Base-by-base conservation (phyloP, 92 coral and sea anemone species). In the Parazoanthus darwini region DNA sequence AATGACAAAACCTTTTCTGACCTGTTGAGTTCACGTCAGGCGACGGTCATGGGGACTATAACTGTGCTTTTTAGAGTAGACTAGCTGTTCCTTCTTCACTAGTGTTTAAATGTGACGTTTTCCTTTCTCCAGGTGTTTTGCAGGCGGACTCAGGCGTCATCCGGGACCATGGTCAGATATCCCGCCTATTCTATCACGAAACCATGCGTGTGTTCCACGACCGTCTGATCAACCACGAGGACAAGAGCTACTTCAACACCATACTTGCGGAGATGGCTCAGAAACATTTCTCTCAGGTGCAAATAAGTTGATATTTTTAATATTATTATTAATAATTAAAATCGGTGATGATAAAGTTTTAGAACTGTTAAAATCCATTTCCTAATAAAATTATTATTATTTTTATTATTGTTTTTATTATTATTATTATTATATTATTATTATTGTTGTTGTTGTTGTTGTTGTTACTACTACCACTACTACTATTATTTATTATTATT, bases 141-240 rank as follows among this genome's bases (percentile, higher is more conserved):
- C 99, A 97, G 77, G 99, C 99, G 20, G 99, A 97, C 77, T 91
- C 99, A 23, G 99, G 99, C 0, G 96, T 93, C 37, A 94, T 97
- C 77, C 96, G 98, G 72, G 97, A 95, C 86, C 91, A 90, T 43
- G 92, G 92, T 59, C 99, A 97, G 93, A 97, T 97, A 26, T 97
- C 96, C 86, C 96, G 99, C 42, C 80, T 97, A 91, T 97, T 97
- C 71, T 97, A 98, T 81, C 99, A 97, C 89, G 99, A 97, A 72
- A 96, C 99, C 1, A 97, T 93, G 78, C 96, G 99, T 81, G 99
- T 97, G 20, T 97, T 97, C 86, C 99, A 97, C 63, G 99, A 97
- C 83, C 98, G 99, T 74, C 93, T 97, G 18, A 97, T 97, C 75
- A 97, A 97, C 90, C 90, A 92, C 84, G 99, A 97, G 74, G 99